These are phyloP conservation scores for Mobula hypostoma DNA, from an alignment of 2,113 vertebrate species.

Conservation along the genomic window DNA sequence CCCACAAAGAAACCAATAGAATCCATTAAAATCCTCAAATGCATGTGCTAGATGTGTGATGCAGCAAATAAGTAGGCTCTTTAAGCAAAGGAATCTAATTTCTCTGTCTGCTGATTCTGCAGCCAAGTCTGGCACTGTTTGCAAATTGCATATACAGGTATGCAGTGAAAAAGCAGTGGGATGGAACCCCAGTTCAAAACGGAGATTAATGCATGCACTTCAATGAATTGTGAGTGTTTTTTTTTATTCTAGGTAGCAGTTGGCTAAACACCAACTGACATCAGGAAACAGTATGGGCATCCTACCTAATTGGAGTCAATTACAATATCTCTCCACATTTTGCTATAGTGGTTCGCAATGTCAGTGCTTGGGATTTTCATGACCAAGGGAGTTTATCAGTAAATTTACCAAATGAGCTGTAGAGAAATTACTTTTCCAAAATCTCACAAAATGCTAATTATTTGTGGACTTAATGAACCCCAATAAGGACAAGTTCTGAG, in stretches of 20 bases:
- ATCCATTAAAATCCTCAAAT: too few species aligned
- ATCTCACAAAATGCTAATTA: background rate
- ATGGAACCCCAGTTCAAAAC: too few species aligned
- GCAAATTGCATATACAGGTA: too few species aligned
- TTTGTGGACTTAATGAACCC: background rate
- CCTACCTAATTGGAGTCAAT: background rate
- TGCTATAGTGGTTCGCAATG: background rate
- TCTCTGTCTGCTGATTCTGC: too few species aligned
- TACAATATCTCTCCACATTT: background rate
- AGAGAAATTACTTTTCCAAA: background rate
- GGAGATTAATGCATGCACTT: too few species aligned
- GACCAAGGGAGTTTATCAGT: background rate
- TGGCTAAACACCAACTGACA: background rate
- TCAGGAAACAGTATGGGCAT: background rate
- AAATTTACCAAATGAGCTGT: background rate
- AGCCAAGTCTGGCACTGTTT: too few species aligned
- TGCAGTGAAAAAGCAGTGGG: too few species aligned
- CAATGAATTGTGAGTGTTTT: too few species aligned
- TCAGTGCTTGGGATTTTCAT: background rate
- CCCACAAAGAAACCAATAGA: too few species aligned
- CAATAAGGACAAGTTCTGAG: background rate
- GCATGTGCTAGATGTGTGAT: too few species aligned
- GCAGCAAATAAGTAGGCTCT: too few species aligned
- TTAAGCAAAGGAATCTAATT: too few species aligned
- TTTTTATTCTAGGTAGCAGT: background rate